These are phyloP conservation scores for Pocillopora meandrina DNA, from an alignment of 92 coral and sea anemone genomes.

Conservation along the genomic window DNA sequence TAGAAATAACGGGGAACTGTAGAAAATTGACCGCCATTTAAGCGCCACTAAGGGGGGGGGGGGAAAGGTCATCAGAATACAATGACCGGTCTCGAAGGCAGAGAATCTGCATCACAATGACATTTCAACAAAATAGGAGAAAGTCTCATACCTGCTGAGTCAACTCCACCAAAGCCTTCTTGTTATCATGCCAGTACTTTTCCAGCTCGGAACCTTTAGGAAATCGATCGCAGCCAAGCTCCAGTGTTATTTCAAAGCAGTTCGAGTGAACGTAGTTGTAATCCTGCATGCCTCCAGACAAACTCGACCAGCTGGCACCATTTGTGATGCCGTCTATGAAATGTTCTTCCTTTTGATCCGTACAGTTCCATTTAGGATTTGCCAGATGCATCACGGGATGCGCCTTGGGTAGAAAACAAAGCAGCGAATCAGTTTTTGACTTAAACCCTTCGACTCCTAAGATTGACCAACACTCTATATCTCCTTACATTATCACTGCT, in stretches of 20 bases:
- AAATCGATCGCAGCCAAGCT: constrained; percentile 91
- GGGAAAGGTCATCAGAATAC: too few relatives aligned
- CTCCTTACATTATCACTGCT: background rate
- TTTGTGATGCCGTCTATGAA: constrained; percentile 98
- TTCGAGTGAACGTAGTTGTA: constrained; percentile 92
- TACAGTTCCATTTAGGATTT: constrained; percentile 96
- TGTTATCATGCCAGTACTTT: constrained; percentile 90
- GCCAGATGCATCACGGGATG: constrained; percentile 99
- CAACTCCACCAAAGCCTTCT: constrained; percentile 64
- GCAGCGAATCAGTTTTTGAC: background rate
- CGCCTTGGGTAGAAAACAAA: constrained; percentile 4
- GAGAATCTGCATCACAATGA: too few relatives aligned
- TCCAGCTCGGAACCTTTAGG: constrained; percentile 78
- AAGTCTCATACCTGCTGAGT: constrained; percentile 71
- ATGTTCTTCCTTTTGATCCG: constrained; percentile 84
- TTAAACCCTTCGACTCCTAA: too few relatives aligned
- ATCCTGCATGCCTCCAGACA: constrained; percentile 99
- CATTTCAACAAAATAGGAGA: background rate
- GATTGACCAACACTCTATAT: too few relatives aligned
- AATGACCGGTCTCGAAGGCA: too few relatives aligned
- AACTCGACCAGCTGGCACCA: constrained; percentile 95
- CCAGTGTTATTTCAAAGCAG: constrained; percentile 89
- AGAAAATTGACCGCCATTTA: too few relatives aligned
- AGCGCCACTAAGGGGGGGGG: too few relatives aligned
- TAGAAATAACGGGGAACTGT: too few relatives aligned